A percentile compares a stretch with the other conserved stretches of the same genome.
These are phyloP conservation scores for Metaphire vulgaris DNA, from an alignment of 1,140 invertebrate genomes.

Conservation along the genomic window DNA sequence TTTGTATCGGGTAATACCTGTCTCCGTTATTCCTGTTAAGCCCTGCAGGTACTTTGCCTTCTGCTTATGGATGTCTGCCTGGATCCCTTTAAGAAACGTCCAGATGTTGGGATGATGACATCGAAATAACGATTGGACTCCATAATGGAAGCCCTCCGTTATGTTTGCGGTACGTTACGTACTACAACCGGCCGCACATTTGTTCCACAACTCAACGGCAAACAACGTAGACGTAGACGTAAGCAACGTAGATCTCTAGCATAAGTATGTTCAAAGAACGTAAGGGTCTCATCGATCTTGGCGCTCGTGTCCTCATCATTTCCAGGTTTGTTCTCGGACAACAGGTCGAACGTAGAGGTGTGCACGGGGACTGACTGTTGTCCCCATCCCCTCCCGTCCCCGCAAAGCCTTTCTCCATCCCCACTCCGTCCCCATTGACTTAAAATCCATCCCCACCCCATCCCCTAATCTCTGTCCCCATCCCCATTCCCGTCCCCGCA, in stretches of 20 bases:
- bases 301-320: background rate
- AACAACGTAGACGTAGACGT: background rate
- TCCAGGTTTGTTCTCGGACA: background rate
- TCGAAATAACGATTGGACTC: background rate
- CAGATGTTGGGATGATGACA: conserved; percentile 3
- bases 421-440: no score
- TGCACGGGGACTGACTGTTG: no score
- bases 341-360: no score
- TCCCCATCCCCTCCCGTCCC: no score
- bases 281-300: background rate
- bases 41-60: background rate
- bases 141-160: background rate
- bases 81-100: background rate
- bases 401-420: no score
- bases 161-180: background rate
- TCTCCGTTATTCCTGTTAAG: no score
- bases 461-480: no score
- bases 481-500: no score
- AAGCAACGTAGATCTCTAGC: background rate
- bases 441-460: no score
- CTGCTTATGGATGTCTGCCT: background rate
- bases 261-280: background rate
- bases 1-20: no score
- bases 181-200: background rate
- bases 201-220: background rate